phyloP scores from a whole-genome alignment of 1,140 invertebrate genomes.

The Marisa cornuarietis region DNA sequence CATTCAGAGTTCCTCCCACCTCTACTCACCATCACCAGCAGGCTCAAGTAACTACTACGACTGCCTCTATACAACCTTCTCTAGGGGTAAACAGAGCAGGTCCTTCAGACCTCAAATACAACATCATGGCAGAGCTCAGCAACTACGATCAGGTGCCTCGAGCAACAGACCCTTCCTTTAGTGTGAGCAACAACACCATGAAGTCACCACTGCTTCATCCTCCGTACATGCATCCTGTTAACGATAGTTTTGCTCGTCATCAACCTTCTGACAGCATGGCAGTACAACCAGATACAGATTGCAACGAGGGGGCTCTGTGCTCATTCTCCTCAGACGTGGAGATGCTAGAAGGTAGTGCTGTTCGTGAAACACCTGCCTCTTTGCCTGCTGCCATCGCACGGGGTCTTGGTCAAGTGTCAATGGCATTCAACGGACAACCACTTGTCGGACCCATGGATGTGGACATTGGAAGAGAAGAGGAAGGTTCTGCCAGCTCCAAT shows the following conservation, averaged over 20 bases:
- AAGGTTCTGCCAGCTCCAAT: constrained; percentile 19
- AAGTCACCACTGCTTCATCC: too few species aligned
- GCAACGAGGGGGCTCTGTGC: background rate
- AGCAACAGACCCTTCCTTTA: too few species aligned
- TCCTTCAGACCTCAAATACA: background rate
- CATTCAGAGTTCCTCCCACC: background rate
- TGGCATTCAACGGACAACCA: background rate
- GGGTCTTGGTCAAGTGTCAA: constrained; percentile 6
- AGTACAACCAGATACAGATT: constrained; percentile 22
- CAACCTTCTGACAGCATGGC: constrained; percentile 8
- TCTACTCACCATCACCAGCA: background rate
- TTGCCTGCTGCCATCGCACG: constrained; percentile 20
- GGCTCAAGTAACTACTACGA: background rate
- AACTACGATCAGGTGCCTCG: too few species aligned
- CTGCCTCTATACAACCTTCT: background rate
- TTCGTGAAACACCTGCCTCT: constrained; percentile 15
- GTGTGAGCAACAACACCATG: too few species aligned
- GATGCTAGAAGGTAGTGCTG: background rate
- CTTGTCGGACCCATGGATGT: constrained; percentile 7
- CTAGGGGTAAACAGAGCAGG: too few species aligned
- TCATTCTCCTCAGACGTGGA: constrained; percentile 1
- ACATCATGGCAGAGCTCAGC: too few species aligned
- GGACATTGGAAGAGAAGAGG: constrained; percentile 27
- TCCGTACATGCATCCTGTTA: too few species aligned
- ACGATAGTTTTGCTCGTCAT: too few species aligned